Conservation (phyloP, 2,797 vertebrate species). For the Pangasius sanitwongsei region DNA sequence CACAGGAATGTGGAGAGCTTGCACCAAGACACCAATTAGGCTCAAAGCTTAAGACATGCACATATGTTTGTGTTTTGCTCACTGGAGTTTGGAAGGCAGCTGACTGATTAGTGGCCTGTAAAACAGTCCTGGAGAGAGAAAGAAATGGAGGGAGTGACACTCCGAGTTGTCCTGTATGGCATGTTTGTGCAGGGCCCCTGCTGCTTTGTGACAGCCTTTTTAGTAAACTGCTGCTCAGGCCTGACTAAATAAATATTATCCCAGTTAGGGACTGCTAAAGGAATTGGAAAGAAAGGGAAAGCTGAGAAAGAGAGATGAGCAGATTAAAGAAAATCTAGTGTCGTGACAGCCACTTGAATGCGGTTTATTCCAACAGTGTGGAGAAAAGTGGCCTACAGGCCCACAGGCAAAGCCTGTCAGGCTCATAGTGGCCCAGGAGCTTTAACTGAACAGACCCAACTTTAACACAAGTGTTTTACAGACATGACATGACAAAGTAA, state of each 20-base stretch:
- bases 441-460: not conserved
- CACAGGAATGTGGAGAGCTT: not conserved
- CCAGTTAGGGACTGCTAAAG: constrained; percentile 66
- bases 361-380: not conserved
- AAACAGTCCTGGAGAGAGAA: constrained; percentile 42
- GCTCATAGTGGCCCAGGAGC: not conserved
- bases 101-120: constrained; percentile 45
- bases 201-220: constrained; percentile 54
- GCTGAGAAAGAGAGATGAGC: constrained; percentile 1
- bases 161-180: constrained; percentile 18
- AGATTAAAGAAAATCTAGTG: constrained; percentile 8
- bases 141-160: constrained; percentile 22
- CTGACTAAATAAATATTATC: constrained; percentile 65
- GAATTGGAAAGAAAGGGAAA: constrained; percentile 58
- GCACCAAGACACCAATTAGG: not conserved
- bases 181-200: constrained; percentile 37
- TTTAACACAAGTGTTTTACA: not conserved
- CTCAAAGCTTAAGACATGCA: constrained; percentile 20
- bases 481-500: not conserved
- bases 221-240: constrained; percentile 61
- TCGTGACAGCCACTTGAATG: not conserved
- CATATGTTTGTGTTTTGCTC: constrained; percentile 27
- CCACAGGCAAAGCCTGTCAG: constrained; percentile 14
- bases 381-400: not conserved
- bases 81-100: constrained; percentile 26